Evolutionary conservation across 1,140 invertebrate genomes (phyloP), one percentile per base, ranked within the genome.

Genomic region (Diplogasteroides magnus): DNA sequence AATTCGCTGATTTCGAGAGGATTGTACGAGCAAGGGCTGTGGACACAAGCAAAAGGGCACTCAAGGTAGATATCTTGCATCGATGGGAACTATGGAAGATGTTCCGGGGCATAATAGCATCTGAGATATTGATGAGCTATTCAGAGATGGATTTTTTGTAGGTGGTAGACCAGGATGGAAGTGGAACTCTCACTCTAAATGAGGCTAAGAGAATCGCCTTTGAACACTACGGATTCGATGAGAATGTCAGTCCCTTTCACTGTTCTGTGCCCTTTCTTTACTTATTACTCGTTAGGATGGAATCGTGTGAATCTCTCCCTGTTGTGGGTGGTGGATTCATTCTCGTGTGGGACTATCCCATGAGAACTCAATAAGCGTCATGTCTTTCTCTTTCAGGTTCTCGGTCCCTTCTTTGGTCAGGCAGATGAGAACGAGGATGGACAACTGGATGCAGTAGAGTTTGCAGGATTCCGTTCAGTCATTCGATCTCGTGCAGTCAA

Each of bases 191-290:
- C 19, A 81, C 81, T 13, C 75, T 81, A 67, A 73, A 82, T 61
- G 79, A 81, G 66, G 79, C 79, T 2, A 83, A 79, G 61, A 64
- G 72, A 29, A 83, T 81, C 25, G 79, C 79, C 13, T 81, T 83
- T 64, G 79, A 80, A 31, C 81, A 83, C 56, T 81, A 82, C 61
- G 79, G 79, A 15, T 81, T 83, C 63, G 81, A 81, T 73, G 79
- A 81, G 62, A 55, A 31, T 2, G 59, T 61, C 23, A 26, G 25
- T 61, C 13, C 14, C n/a, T 14, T 11, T 61, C 14, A 55, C 61
- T 2, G 80, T 74, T 19, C 71, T 81, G 31, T 79, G 73, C 57
- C 79, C 79, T 29, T 83, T 81, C 67, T 81, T 81, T 59, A n/a
- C n/a, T n/a, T n/a, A n/a, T n/a, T n/a, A n/a, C n/a, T n/a, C n/a